These are phyloP conservation scores for Bimastos eiseni DNA, from an alignment of 2,888 invertebrate genomes.

Conservation along the genomic window DNA sequence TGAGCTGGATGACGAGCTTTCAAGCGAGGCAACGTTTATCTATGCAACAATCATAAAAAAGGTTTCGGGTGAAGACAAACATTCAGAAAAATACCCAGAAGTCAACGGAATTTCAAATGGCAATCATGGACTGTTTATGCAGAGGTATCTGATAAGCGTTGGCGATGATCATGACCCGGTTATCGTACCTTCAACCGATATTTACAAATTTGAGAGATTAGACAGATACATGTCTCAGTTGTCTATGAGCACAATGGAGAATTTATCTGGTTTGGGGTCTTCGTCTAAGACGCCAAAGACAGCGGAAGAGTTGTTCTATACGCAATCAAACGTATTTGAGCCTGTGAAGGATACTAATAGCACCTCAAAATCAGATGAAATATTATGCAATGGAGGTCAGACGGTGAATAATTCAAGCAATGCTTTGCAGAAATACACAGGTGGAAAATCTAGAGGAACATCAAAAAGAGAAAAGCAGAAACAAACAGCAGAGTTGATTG, in stretches of 20 bases:
- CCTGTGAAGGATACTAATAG: neutral
- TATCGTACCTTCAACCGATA: conserved; percentile 42
- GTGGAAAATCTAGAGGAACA: neutral
- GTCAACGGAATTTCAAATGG: neutral
- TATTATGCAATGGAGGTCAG: neutral
- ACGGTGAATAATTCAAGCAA: neutral
- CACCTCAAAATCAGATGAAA: conserved; percentile 8
- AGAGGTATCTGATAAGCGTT: conserved; percentile 44
- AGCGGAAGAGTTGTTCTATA: conserved; percentile 1
- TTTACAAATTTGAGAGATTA: conserved; percentile 47
- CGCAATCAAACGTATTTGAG: conserved; percentile 32
- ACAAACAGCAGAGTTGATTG: neutral
- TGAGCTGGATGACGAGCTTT: conserved; percentile 45
- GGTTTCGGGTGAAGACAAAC: conserved; percentile 17
- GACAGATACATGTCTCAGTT: conserved; percentile 40
- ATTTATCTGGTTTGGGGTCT: neutral
- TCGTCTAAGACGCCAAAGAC: neutral
- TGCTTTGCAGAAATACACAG: conserved; percentile 10
- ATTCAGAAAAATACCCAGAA: neutral
- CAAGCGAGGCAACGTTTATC: conserved; percentile 42
- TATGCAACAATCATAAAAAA: conserved; percentile 46
- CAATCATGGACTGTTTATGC: conserved; percentile 28
- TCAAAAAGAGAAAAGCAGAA: neutral
- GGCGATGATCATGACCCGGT: conserved; percentile 44
- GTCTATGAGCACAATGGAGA: neutral